Conservation (phyloP, 1,140 invertebrate species). For the Drosophila setifemur region DNA sequence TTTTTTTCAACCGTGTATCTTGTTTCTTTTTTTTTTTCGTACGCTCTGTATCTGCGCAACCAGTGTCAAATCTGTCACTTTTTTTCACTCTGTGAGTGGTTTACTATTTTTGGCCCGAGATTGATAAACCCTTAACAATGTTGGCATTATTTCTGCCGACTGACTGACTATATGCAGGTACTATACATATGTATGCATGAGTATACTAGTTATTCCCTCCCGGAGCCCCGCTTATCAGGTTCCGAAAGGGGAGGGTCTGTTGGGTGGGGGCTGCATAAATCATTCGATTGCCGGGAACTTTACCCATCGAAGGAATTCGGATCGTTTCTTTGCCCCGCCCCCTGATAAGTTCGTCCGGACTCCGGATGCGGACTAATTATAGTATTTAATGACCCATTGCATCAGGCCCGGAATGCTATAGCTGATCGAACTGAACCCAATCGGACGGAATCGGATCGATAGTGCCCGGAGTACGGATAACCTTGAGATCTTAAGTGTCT, state of each 20-base stretch:
- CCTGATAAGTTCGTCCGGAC: constrained; percentile 12
- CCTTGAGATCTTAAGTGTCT: constrained; percentile 17
- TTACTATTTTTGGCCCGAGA: constrained; percentile 21
- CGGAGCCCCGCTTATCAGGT: constrained; percentile 3
- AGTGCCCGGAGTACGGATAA: neutral
- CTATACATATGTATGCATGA: too few relatives aligned
- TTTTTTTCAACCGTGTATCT: neutral
- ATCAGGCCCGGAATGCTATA: neutral
- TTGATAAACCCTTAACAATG: constrained; percentile 10
- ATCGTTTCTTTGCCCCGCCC: neutral
- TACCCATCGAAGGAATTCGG: constrained; percentile 26
- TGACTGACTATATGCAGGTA: neutral
- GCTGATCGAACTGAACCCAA: neutral
- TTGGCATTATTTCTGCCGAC: neutral
- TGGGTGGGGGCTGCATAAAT: constrained; percentile 13
- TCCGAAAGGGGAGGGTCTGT: neutral
- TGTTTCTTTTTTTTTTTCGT: neutral
- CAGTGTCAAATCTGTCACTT: neutral
- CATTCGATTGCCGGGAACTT: constrained; percentile 22
- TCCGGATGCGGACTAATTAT: constrained; percentile 24
- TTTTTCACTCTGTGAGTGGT: too few relatives aligned
- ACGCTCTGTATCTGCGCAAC: too few relatives aligned
- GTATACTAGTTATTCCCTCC: too few relatives aligned
- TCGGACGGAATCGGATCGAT: neutral
- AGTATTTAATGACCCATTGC: neutral